A percentile compares a stretch with the other conserved stretches of the same genome.
Evolutionary conservation across 2,888 invertebrate species (phyloP).

Genomic region (Liodrosophila aerea): DNA sequence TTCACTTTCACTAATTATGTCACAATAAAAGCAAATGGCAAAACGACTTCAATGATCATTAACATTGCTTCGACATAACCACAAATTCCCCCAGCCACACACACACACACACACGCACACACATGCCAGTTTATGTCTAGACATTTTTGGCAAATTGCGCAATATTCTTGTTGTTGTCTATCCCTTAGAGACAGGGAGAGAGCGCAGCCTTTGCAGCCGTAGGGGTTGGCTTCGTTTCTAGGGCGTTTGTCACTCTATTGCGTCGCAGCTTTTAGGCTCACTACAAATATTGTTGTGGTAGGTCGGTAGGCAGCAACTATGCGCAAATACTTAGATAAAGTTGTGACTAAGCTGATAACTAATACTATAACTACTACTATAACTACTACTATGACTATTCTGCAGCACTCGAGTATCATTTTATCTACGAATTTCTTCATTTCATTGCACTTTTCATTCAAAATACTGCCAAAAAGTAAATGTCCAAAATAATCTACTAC

Average conservation of each 20-base stretch:
- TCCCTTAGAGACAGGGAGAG: slow-evolving; percentile 12
- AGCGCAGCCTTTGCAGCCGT: slow-evolving; percentile 10
- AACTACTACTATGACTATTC: no score
- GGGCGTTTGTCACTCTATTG: slow-evolving; percentile 19
- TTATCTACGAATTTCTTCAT: no score
- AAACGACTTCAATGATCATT: slow-evolving; percentile 34
- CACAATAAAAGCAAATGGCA: slow-evolving; percentile 60
- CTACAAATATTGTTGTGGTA: slow-evolving; percentile 63
- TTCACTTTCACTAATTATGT: slow-evolving; percentile 80
- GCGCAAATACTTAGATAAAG: no score
- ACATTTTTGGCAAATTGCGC: slow-evolving; percentile 57
- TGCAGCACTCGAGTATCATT: no score
- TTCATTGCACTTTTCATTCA: no score
- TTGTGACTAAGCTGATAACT: no score
- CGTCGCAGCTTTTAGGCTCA: slow-evolving; percentile 29
- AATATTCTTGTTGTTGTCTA: slow-evolving; percentile 55
- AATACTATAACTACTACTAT: no score
- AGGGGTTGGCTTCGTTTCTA: slow-evolving; percentile 47
- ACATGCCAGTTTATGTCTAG: slow-evolving; percentile 31
- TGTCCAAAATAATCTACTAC: slow-evolving; percentile 52
- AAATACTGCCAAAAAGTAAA: slow-evolving; percentile 3
- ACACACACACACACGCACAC: slow-evolving; percentile 3
- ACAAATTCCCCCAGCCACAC: not conserved
- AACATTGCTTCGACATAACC: slow-evolving; percentile 5
- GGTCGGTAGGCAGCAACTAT: slow-evolving; percentile 41